These are phyloP conservation scores for Pseudomyrmex cubaensis DNA, from an alignment of 1,140 invertebrate genomes.

Conservation along the genomic window DNA sequence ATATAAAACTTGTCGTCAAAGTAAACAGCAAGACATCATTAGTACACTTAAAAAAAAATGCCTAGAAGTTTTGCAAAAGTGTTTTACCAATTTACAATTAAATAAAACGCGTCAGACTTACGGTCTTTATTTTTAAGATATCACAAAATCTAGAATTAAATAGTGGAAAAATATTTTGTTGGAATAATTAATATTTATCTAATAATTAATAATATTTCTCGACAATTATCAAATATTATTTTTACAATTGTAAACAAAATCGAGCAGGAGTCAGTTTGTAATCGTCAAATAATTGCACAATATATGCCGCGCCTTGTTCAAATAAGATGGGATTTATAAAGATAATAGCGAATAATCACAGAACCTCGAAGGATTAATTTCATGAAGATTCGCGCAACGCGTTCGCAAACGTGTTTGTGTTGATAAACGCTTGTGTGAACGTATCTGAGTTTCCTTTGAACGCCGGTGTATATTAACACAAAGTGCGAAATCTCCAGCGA, in stretches of 20 bases:
- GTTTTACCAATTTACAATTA: no score
- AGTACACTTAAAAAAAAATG: no score
- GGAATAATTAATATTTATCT: background rate
- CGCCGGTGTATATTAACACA: conserved; percentile 5
- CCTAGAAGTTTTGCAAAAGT: no score
- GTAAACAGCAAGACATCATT: no score
- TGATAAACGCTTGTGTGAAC: conserved; percentile 13
- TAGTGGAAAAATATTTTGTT: no score
- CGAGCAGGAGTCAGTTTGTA: conserved; percentile 7
- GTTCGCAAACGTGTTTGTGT: conserved; percentile 3
- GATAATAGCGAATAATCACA: background rate
- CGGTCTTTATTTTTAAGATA: no score
- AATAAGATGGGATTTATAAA: conserved; percentile 12
- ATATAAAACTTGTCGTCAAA: no score
- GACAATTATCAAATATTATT: no score
- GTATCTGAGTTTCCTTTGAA: conserved; percentile 15
- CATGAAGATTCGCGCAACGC: background rate
- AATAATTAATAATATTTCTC: conserved; percentile 23
- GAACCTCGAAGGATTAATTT: conserved; percentile 19
- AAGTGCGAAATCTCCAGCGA: background rate
- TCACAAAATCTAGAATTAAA: no score
- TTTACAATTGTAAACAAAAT: background rate
- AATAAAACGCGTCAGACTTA: no score
- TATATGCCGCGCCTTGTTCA: conserved; percentile 5
- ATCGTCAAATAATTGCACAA: conserved; percentile 28